Percentiles rank a stretch among this genome's conserved stretches.
phyloP scores from a whole-genome alignment of 2,797 vertebrate genomes.

The Tragelaphus eurycerus region DNA sequence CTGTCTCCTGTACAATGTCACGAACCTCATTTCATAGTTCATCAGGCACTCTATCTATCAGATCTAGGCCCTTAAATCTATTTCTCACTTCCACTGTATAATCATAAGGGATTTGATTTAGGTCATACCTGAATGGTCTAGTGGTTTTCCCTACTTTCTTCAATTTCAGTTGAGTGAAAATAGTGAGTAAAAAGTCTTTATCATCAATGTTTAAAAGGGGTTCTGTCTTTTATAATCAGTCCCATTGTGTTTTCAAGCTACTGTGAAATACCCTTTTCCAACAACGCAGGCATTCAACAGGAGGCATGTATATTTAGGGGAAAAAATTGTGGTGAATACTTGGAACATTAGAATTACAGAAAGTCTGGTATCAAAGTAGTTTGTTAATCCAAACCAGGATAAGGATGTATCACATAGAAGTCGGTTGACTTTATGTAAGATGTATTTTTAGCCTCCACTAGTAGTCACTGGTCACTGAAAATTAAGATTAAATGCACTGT shows the following conservation, averaged over 20 bases:
- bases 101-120: too few relatives aligned
- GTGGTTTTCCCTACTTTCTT: too few relatives aligned
- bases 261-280: background rate
- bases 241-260: background rate
- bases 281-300: background rate
- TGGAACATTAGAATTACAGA: background rate
- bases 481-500: background rate
- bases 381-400: background rate
- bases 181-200: background rate
- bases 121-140: too few relatives aligned
- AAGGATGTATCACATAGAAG: background rate
- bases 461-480: background rate
- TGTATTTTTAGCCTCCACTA: background rate
- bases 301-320: background rate
- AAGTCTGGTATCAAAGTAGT: background rate
- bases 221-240: background rate
- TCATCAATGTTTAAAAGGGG: background rate
- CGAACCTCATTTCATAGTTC: too few relatives aligned
- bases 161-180: background rate
- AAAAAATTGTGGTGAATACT: background rate
- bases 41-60: too few relatives aligned
- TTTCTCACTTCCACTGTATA: too few relatives aligned
- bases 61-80: too few relatives aligned
- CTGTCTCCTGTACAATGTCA: too few relatives aligned
- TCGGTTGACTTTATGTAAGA: background rate